A percentile compares a stretch with the other conserved stretches of the same genome.
phyloP scores from a whole-genome alignment of 2,888 invertebrate species.

The Acleris literana region DNA sequence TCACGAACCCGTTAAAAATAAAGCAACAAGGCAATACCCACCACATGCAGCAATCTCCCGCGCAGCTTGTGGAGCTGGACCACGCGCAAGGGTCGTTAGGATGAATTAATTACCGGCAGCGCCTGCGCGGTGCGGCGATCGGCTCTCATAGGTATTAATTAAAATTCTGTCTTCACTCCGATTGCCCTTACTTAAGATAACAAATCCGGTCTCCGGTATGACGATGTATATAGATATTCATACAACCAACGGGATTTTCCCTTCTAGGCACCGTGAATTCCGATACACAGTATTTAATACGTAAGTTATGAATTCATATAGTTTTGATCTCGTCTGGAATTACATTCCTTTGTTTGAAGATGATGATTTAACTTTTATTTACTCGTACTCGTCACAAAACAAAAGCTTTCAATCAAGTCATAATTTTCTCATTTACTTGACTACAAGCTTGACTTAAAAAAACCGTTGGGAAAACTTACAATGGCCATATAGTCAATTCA shows the following conservation, averaged over 20 bases:
- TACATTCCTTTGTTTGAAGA: no score
- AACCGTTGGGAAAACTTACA: no score
- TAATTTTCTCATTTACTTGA: no score
- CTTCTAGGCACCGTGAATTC: not conserved
- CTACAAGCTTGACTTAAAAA: no score
- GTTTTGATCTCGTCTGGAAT: no score
- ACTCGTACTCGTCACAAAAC: no score
- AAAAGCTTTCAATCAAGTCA: no score
- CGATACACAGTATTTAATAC: not conserved
- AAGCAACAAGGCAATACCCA: no score
- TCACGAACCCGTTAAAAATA: not conserved
- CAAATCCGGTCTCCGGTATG: conserved; percentile 44
- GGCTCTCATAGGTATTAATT: conserved; percentile 53
- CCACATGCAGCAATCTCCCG: not conserved
- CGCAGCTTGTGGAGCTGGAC: not conserved
- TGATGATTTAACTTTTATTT: no score
- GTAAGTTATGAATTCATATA: no score
- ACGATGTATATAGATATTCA: conserved; percentile 38
- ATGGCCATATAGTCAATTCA: no score
- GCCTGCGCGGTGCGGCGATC: conserved; percentile 44
- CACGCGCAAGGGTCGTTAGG: conserved; percentile 39
- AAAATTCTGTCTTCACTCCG: conserved; percentile 58
- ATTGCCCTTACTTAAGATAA: conserved; percentile 58
- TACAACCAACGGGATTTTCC: conserved; percentile 22
- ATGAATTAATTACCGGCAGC: conserved; percentile 53